Percentiles rank a stretch among this genome's conserved stretches.
Evolutionary conservation across 1,140 invertebrate species (phyloP).

Genomic region (Hypsibius dujardini): DNA sequence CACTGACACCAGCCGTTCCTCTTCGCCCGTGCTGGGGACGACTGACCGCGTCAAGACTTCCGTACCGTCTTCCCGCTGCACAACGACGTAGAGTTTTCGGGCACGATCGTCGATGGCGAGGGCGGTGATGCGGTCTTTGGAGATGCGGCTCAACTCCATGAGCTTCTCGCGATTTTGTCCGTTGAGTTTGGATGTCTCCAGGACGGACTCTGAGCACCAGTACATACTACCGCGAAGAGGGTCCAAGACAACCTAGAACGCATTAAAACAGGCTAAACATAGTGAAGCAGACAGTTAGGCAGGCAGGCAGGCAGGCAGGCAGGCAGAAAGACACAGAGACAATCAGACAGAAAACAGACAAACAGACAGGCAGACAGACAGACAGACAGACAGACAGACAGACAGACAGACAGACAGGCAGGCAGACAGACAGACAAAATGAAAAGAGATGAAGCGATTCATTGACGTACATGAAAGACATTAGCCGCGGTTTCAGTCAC

Average conservation of each 20-base stretch:
- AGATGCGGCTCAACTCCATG: background rate
- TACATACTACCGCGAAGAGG: conserved; percentile 4
- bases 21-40: background rate
- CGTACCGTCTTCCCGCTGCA: background rate
- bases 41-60: background rate
- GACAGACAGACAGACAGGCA: background rate
- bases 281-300: no score
- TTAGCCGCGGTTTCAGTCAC: no score
- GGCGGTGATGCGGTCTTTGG: background rate
- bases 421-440: background rate
- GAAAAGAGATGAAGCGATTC: no score
- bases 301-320: background rate
- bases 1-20: background rate
- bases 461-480: no score
- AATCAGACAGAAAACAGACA: no score
- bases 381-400: no score
- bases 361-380: no score
- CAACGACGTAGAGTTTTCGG: background rate
- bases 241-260: background rate
- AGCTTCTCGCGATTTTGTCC: background rate
- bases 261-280: no score
- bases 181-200: background rate
- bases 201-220: background rate
- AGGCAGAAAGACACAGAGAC: no score
- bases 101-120: background rate